Conservation (phyloP, 2,113 vertebrate genomes). For the Tragelaphus strepsiceros region DNA sequence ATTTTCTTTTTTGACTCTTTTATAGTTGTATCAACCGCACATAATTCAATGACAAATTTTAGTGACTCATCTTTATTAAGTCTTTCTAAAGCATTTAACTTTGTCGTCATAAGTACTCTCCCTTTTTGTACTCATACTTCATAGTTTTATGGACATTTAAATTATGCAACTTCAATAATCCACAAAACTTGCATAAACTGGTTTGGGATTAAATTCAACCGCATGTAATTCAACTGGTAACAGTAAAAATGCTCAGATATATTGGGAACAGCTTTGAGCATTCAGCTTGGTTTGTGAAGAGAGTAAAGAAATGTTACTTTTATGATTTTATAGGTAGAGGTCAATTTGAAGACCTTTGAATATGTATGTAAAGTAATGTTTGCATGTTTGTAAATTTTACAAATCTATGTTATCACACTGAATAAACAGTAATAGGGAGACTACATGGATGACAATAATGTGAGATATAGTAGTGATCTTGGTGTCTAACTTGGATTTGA, state of each 20-base stretch:
- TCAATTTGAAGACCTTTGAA: background rate
- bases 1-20: background rate
- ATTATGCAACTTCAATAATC: background rate
- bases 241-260: background rate
- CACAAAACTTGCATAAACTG: background rate
- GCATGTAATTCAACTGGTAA: background rate
- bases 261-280: background rate
- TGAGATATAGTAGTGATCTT: background rate
- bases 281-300: background rate
- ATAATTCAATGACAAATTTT: background rate
- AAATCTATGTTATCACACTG: background rate
- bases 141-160: background rate
- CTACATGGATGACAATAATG: background rate
- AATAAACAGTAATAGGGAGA: background rate
- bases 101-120: background rate
- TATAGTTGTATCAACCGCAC: background rate
- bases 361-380: background rate
- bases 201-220: background rate
- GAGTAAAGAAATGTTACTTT: background rate
- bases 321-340: background rate
- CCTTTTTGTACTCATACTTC: background rate
- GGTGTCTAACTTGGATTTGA: background rate
- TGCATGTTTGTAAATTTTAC: background rate
- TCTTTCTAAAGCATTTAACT: background rate
- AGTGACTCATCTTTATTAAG: background rate